Evolutionary conservation across 2,888 invertebrate genomes (phyloP), one percentile per base, ranked within the genome.

Genomic region (Netelia inedita): DNA sequence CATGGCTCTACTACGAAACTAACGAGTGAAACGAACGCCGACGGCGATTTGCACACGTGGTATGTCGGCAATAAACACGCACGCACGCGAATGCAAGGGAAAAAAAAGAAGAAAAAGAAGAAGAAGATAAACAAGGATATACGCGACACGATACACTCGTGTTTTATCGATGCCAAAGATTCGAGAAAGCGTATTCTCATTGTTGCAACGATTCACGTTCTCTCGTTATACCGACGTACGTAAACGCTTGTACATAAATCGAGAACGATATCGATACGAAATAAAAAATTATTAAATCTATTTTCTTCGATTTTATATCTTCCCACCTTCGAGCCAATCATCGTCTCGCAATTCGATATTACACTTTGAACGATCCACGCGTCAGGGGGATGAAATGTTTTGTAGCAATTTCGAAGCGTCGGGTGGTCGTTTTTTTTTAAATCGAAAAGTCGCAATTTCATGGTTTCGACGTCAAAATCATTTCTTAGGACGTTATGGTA

Each of bases 31-130:
- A 75, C 75, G 53, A 43, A 43, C 21, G 53, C 57, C 50, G 57
- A 76, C 57, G 57, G 71, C 65, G 76, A 76, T 53, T 69, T 65
- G 53, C 35, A 19, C 78, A 66, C 76, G 66, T 16, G 66, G 75
- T 66, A 21, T 66, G 46, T 14, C 2, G 19, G 9, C 28, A 55
- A 23, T 46, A 23, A 2, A 23, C 16, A 75, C 55, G 50, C 50
- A 57, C 66, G 81, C 59, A 57, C 50, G 69, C 11, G 11, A 28
- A n/a, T 14, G 5, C 10, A 14, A 46, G 14, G 11, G 11, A 46
- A 8, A 8, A 46, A 46, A 46, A 46, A 46, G n/a, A 14, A 46
- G 14, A 46, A 46, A 46, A 8, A 8, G 11, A 46, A 46, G 11
- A 46, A 6, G 3, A 65, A 72, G 53, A 16, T 35, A 16, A 23